Conservation (phyloP, 64 coral and sea anemone genomes). For the Porites australiensis region DNA sequence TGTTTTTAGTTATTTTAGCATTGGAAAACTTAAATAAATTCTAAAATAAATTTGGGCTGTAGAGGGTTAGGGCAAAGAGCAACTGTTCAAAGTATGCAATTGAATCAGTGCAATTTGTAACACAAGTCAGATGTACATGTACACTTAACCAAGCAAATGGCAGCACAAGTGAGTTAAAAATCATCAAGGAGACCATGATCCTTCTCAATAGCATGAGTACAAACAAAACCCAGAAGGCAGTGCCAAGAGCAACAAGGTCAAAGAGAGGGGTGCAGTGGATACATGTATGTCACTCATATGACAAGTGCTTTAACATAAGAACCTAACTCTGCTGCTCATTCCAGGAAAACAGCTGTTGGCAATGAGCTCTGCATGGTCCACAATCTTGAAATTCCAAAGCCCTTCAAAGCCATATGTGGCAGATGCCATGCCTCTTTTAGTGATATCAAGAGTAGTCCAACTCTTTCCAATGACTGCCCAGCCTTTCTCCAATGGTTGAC, state of each 20-base stretch:
- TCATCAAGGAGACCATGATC: slow-evolving; percentile 45
- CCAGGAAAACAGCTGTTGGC: slow-evolving; percentile 3
- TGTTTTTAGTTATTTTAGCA: slow-evolving; percentile 14
- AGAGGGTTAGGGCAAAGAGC: slow-evolving; percentile 37
- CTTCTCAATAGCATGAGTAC: slow-evolving; percentile 66
- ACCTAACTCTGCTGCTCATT: neutral
- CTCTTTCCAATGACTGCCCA: slow-evolving; percentile 8
- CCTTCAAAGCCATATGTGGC: slow-evolving; percentile 19
- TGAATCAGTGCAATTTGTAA: slow-evolving; percentile 39
- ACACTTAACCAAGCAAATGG: slow-evolving; percentile 45
- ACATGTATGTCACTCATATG: neutral
- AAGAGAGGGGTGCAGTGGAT: neutral
- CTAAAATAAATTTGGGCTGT: slow-evolving; percentile 51
- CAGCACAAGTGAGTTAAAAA: slow-evolving; percentile 37
- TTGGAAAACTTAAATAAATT: neutral
- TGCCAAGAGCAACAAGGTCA: neutral
- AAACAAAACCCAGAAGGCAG: slow-evolving; percentile 60
- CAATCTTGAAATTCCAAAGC: neutral
- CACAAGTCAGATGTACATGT: slow-evolving; percentile 46
- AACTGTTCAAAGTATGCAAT: slow-evolving; percentile 58
- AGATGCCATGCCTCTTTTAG: slow-evolving; percentile 18
- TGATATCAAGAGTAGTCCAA: slow-evolving; percentile 9
- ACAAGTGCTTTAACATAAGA: neutral
- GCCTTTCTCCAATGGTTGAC: slow-evolving; percentile 10
- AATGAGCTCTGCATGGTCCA: slow-evolving; percentile 12